phyloP scores from a whole-genome alignment of 2,888 invertebrate species.

The Ophion ellenae region DNA sequence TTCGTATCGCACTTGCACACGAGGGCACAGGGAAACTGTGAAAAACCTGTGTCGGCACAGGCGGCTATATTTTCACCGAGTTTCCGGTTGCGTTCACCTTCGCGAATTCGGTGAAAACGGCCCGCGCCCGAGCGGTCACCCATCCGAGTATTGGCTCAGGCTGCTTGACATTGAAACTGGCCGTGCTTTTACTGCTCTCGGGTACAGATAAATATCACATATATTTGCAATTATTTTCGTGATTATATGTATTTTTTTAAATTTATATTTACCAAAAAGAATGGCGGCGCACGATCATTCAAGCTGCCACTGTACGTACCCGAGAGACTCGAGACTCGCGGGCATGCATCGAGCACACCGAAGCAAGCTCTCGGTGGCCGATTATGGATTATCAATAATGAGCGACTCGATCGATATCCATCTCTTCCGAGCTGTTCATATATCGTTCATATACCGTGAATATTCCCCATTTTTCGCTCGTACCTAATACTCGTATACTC shows the following conservation, averaged over 20 bases:
- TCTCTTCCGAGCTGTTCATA: conserved; percentile 59
- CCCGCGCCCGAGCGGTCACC: too few relatives aligned
- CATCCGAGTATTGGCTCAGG: too few relatives aligned
- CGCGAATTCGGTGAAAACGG: too few relatives aligned
- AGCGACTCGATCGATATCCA: conserved; percentile 78
- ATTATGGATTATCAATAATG: conserved; percentile 83
- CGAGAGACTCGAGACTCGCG: conserved; percentile 52
- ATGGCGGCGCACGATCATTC: conserved; percentile 74
- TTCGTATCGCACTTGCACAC: too few relatives aligned
- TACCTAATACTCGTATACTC: conserved; percentile 42
- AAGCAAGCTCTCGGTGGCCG: conserved; percentile 76
- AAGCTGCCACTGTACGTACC: conserved; percentile 75
- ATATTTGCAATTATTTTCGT: background rate
- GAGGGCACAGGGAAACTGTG: too few relatives aligned
- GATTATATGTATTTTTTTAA: background rate
- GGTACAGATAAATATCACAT: background rate
- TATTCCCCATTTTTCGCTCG: conserved; percentile 11
- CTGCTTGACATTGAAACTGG: too few relatives aligned
- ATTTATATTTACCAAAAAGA: background rate
- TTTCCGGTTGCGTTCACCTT: too few relatives aligned
- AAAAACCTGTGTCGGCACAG: too few relatives aligned
- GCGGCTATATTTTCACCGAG: too few relatives aligned
- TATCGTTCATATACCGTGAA: background rate
- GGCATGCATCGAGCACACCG: conserved; percentile 25
- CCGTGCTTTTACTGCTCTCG: too few relatives aligned